Base-by-base conservation (phyloP, 2,113 vertebrate species). In the Rousettus leschenaultii region DNA sequence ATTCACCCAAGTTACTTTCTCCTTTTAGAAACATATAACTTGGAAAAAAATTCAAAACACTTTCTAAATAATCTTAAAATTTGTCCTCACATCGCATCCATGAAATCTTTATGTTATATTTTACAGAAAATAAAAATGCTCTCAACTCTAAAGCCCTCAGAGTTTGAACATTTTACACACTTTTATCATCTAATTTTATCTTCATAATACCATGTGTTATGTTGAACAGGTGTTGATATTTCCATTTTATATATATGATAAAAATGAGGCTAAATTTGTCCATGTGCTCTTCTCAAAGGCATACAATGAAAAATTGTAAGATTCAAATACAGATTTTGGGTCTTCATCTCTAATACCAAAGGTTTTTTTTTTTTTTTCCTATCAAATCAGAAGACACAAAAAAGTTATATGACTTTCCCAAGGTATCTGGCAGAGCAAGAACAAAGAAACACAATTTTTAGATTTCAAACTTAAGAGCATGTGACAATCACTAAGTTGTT, bases 181-280 rank as follows among this genome's bases (percentile, higher is more conserved):
- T 95, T 92, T 57, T 73, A 30, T 63, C 61, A 90, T 66, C 35
- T 87, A 87, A 92, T 66, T 96, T 92, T 93, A 33, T 73, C 77
- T 90, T 75, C 11, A 6, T 78, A 73, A 86, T 11, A 93, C 13
- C 57, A 38, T 7, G 9, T 48, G 24, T 63, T 68, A 53, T 6
- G 75, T 21, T 70, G 30, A 90, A 30, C 16, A 16, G 53, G 40
- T 28, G 6, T 70, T 48, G 33, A 66, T 75, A 61, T 71, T 66
- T 90, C 33, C 55, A 26, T 63, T 70, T 83, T 83, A 55, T 33
- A 40, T 11, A n/a, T 9, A n/a, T 16, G 33, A 28, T 24, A 75
- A 24, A 53, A 73, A 59, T 3, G 2, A 30, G 12, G 51, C 26
- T 83, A 80, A 70, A 51, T 40, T n/a, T 66, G 40, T 21, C 28